A percentile compares a stretch with the other conserved stretches of the same genome.
These are phyloP conservation scores for Phalanger gymnotis DNA, from an alignment of 2,797 vertebrate species.

Conservation along the genomic window DNA sequence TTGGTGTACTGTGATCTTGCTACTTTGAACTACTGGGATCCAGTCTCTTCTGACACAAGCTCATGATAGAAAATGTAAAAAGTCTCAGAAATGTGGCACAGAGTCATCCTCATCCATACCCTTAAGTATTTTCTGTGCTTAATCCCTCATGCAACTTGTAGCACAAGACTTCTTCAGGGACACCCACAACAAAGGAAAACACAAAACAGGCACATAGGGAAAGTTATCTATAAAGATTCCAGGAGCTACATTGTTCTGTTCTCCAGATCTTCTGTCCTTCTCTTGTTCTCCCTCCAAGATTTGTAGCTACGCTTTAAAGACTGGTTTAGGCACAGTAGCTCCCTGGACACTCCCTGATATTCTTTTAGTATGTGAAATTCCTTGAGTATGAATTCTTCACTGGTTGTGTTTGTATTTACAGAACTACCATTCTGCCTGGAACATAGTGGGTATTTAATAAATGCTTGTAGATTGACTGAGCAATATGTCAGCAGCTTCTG, in stretches of 20 bases:
- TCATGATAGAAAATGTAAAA: background rate
- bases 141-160: background rate
- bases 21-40: background rate
- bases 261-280: background rate
- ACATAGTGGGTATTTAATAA: background rate
- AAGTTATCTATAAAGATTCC: background rate
- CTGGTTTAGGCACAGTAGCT: background rate
- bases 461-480: background rate
- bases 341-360: background rate
- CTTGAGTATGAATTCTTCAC: background rate
- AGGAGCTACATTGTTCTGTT: background rate
- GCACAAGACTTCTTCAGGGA: background rate
- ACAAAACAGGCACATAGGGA: background rate
- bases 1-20: background rate
- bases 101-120: background rate
- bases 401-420: background rate
- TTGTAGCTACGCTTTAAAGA: background rate
- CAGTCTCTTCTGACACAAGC: background rate
- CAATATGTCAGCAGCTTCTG: background rate
- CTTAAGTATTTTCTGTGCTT: background rate
- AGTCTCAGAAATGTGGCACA: background rate
- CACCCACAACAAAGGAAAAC: background rate
- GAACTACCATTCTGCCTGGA: background rate
- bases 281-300: background rate
- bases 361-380: background rate